These are phyloP conservation scores for Hyles euphorbiae DNA, from an alignment of 1,140 invertebrate genomes.

Conservation along the genomic window DNA sequence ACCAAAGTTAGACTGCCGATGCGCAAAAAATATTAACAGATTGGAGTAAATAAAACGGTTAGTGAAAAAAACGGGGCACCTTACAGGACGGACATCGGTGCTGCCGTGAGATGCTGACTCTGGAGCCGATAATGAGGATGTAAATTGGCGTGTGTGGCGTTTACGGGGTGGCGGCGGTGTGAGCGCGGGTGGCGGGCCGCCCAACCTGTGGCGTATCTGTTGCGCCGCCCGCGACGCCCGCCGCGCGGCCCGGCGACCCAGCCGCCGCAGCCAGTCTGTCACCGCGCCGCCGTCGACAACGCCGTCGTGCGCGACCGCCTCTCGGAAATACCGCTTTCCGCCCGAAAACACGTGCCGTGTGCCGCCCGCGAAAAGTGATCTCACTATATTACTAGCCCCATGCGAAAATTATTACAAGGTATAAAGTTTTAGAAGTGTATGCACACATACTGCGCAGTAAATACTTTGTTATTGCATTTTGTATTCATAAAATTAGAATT, in stretches of 20 bases:
- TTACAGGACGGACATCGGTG: conserved; percentile 25
- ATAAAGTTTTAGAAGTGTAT: no score
- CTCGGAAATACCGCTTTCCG: conserved; percentile 19
- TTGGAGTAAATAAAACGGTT: no score
- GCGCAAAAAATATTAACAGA: no score
- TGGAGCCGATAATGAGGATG: conserved; percentile 63
- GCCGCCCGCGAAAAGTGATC: not conserved
- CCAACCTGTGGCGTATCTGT: conserved; percentile 71
- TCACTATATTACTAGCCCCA: not conserved
- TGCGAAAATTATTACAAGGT: no score
- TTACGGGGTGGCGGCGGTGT: conserved; percentile 22
- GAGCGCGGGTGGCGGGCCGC: conserved; percentile 40
- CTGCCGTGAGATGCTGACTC: conserved; percentile 37
- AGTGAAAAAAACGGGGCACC: no score
- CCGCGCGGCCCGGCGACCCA: conserved; percentile 27
- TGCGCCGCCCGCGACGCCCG: conserved; percentile 46
- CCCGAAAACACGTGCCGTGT: conserved; percentile 32
- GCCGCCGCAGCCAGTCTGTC: conserved; percentile 45
- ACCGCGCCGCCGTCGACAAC: conserved; percentile 30
- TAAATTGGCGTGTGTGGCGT: conserved; percentile 54
- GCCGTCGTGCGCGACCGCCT: conserved; percentile 7
- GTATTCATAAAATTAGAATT: no score
- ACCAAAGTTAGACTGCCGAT: no score
- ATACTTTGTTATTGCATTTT: no score
- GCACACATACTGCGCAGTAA: no score